Base-by-base conservation (phyloP, 2,888 invertebrate genomes). In the Lasioglossum leucozonium region DNA sequence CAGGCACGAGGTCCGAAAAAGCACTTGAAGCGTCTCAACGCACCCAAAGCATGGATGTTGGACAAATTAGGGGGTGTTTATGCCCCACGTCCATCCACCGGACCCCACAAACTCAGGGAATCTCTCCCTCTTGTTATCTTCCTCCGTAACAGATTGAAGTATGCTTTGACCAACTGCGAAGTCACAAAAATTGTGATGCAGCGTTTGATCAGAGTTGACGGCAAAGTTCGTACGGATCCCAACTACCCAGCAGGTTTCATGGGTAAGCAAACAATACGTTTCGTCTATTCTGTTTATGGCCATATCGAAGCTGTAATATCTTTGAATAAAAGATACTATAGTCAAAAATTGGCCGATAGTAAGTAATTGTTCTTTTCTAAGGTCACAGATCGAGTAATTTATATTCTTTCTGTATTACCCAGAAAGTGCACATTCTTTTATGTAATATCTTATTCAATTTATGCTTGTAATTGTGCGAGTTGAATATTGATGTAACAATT, bases 21-120 rank as follows among this genome's bases (percentile, higher is more conserved):
- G 96, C 99, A 99, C 96, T 97, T 99, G 97, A 99, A 99, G 97
- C 99, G 99, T 96, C 97, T 99, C 94, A 98, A 98, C 95, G 99
- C 99, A 85, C 99, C 99, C 18, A 99, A 99, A 96, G 98, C 99
- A 98, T 99, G 99, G 99, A 99, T 99, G 99, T 97, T 99, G 97
- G 99, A 99, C 96, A 99, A 99, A 96, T 96, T 99, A 93, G 99
- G 99, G 90, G 99, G 99, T 95, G 99, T 98, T 84, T 99, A 98
- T 95, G 99, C 99, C 91, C 99, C 99, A 88, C 97, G 99, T 93
- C 99, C 99, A 87, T 98, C 98, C 95, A 98, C 98, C 90, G 99
- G 99, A 83, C 99, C 99, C 85, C 99, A 99, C 96, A 99, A 99
- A 95, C 96, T 99, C 91, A 97, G 99, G 92, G 99, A 99, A 96